Conservation (phyloP, 1,140 invertebrate species). For the Drosophila tsacasi region DNA sequence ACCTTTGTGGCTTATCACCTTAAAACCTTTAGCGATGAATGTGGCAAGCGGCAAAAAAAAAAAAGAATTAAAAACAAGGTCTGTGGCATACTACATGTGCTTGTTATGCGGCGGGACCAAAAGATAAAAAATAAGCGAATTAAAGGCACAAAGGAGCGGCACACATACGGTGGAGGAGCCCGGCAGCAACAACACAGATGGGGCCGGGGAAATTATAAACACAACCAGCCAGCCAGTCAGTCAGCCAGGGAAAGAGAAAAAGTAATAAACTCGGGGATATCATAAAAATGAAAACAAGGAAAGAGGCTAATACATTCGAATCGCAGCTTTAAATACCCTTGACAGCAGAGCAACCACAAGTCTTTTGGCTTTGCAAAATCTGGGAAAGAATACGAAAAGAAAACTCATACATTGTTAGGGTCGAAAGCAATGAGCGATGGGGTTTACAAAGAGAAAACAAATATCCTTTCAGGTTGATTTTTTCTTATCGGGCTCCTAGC, state of each 20-base stretch:
- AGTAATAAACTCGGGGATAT: constrained; percentile 46
- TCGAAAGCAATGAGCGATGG: background rate
- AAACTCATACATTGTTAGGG: too few relatives aligned
- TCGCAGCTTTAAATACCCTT: constrained; percentile 24
- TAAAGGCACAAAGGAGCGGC: constrained; percentile 50
- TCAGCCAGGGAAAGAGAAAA: constrained; percentile 19
- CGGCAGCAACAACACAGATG: constrained; percentile 1
- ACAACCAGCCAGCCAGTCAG: constrained; percentile 8
- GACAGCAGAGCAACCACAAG: background rate
- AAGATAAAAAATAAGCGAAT: constrained; percentile 49
- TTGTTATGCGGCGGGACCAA: constrained; percentile 34
- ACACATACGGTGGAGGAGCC: constrained; percentile 14
- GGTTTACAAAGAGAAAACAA: background rate
- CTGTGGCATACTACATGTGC: constrained; percentile 43
- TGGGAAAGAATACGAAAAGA: background rate
- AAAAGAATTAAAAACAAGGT: constrained; percentile 28
- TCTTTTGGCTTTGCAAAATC: background rate
- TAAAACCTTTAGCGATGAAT: constrained; percentile 52
- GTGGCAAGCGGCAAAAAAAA: constrained; percentile 35
- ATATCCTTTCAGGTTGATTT: background rate
- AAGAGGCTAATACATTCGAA: constrained; percentile 5
- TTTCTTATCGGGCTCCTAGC: background rate
- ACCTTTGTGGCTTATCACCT: constrained; percentile 54
- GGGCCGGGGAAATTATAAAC: constrained; percentile 50
- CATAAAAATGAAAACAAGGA: constrained; percentile 42